Evolutionary conservation across 1,140 invertebrate species (phyloP).

Genomic region (Drosophila nigromelanica): DNA sequence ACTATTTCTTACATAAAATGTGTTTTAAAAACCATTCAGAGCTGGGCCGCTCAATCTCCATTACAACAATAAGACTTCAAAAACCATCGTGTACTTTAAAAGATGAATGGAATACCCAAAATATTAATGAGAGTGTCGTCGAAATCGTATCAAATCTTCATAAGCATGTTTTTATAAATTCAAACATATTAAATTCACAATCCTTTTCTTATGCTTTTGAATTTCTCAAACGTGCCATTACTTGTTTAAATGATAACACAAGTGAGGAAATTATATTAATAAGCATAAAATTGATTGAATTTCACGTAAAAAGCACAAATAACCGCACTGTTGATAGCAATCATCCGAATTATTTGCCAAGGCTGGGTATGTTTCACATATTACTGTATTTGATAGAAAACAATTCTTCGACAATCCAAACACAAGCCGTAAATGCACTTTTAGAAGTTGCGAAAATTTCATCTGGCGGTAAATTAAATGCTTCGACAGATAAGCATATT

Average conservation of each 20-base stretch:
- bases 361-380: slow-evolving; percentile 91
- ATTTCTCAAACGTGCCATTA: slow-evolving; percentile 89
- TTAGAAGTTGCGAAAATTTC: slow-evolving; percentile 90
- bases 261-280: slow-evolving; percentile 87
- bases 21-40: slow-evolving; percentile 48
- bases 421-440: slow-evolving; percentile 90
- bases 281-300: slow-evolving; percentile 89
- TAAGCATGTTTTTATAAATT: slow-evolving; percentile 30
- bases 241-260: slow-evolving; percentile 77
- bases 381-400: slow-evolving; percentile 91
- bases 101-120: slow-evolving; percentile 90
- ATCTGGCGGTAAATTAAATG: slow-evolving; percentile 87
- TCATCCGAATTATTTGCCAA: slow-evolving; percentile 91
- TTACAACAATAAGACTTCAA: slow-evolving; percentile 88
- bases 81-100: slow-evolving; percentile 92
- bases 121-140: slow-evolving; percentile 84
- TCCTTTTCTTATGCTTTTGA: slow-evolving; percentile 94
- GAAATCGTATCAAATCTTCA: slow-evolving; percentile 48
- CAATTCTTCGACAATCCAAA: slow-evolving; percentile 89
- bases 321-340: slow-evolving; percentile 84
- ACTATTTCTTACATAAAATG: slow-evolving; percentile 84
- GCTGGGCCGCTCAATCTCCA: slow-evolving; percentile 84
- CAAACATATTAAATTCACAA: slow-evolving; percentile 82
- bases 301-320: slow-evolving; percentile 88
- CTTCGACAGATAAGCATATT: slow-evolving; percentile 88